Evolutionary conservation across 2,888 invertebrate species (phyloP).

Genomic region (Lasioglossum calceatum): DNA sequence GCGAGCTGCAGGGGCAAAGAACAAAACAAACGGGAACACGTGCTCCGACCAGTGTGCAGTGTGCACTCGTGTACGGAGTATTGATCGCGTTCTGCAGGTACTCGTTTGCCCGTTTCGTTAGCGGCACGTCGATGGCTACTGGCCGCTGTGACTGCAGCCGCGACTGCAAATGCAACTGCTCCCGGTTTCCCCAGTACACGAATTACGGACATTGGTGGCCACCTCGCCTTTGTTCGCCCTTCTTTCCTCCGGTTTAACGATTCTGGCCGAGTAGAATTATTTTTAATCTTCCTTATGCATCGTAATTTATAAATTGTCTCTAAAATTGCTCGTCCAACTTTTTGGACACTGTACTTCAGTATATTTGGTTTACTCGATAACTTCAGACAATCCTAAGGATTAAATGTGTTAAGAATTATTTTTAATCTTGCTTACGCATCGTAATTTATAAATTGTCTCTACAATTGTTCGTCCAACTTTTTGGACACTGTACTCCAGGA

Average conservation of each 20-base stretch:
- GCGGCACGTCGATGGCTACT: slow-evolving; percentile 65
- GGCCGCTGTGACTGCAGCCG: slow-evolving; percentile 49
- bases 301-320: no score
- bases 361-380: no score
- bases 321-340: no score
- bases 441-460: no score
- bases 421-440: neutral
- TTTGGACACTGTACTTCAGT: no score
- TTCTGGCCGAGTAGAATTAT: neutral
- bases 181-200: neutral
- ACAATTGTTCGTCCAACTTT: no score
- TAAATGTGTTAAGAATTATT: no score
- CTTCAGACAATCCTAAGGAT: no score
- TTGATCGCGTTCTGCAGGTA: slow-evolving; percentile 79
- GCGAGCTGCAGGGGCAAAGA: slow-evolving; percentile 47
- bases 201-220: neutral
- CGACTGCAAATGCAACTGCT: slow-evolving; percentile 18
- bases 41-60: slow-evolving; percentile 62
- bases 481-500: no score
- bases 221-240: neutral
- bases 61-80: slow-evolving; percentile 72
- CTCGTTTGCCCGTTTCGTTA: slow-evolving; percentile 75
- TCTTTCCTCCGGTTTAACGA: neutral
- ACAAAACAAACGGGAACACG: slow-evolving; percentile 73
- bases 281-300: neutral